Conservation (phyloP, 2,888 invertebrate species). For the Sclerodermus sp. region DNA sequence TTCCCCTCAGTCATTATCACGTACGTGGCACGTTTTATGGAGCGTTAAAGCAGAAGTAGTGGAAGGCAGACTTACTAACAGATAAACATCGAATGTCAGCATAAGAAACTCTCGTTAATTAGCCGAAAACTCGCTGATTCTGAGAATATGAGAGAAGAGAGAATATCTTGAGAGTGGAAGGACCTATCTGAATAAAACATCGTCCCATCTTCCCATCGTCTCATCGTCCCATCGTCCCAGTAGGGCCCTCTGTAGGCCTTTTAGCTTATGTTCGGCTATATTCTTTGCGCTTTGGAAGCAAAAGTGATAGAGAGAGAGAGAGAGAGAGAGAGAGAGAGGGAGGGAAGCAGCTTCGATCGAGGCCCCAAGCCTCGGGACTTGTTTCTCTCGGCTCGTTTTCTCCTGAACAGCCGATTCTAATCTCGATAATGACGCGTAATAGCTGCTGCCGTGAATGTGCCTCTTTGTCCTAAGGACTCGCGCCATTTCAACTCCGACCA, state of each 20-base stretch:
- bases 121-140: conserved; percentile 42
- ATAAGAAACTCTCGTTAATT: conserved; percentile 49
- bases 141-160: background rate
- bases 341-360: no score
- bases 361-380: background rate
- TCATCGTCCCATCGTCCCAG: conserved; percentile 5
- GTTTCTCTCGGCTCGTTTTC: conserved; percentile 6
- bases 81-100: conserved; percentile 49
- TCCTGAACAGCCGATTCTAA: conserved; percentile 51
- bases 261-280: background rate
- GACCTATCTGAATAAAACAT: no score
- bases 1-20: background rate
- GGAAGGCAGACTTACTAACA: conserved; percentile 22
- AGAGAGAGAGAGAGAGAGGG: no score
- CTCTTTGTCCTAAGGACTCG: conserved; percentile 47
- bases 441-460: conserved; percentile 56
- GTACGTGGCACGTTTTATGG: conserved; percentile 9
- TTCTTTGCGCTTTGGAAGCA: no score
- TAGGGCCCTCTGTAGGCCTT: background rate
- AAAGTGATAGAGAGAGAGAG: no score
- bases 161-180: no score
- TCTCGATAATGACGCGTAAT: conserved; percentile 59
- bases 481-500: conserved; percentile 44
- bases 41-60: conserved; percentile 35
- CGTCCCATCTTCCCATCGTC: conserved; percentile 1